Evolutionary conservation across 2,113 vertebrate species (phyloP), one percentile per base, ranked within the genome.

Genomic region (Heliornis fulica): DNA sequence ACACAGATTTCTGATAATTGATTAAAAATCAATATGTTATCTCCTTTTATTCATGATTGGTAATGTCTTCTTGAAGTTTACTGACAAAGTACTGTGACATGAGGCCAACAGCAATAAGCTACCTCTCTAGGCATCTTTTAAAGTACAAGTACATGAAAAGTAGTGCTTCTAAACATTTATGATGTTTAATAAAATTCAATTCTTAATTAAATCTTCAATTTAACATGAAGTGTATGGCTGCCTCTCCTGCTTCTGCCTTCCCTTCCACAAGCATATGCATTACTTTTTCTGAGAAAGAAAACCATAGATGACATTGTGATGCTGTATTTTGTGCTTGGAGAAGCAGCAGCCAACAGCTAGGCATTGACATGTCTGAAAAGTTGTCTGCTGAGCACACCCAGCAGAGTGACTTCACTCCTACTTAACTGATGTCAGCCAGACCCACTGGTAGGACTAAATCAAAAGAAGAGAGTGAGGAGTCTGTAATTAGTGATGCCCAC

Each of bases 31-130:
- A 28, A 74, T 83, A 59, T 93, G 82, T 90, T 90, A 65, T 93
- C 94, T 97, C 81, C 70, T 69, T 92, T 94, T 82, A 61, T 82
- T 84, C 65, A 20, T 89, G 57, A 75, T 78, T 66, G 41, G 34
- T 93, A 90, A 38, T 93, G 56, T 89, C 65, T 91, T 97, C 92
- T 95, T 66, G 60, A 90, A 75, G 82, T 94, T 97, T 97, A 97
- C 93, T 97, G 89, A 96, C 80, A 94, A 97, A 95, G 78, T 72
- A 92, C 82, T 94, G 43, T 96, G 32, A 92, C 83, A 85, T 87
- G 94, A 96, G 66, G 38, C 61, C 95, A 96, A 92, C 22, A 66
- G 38, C 87, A 97, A 95, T 92, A 84, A 97, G 83, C 74, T 93
- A 63, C 66, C 69, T 91, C 54, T 93, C 87, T 65, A 96, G 90